Evolutionary conservation across 1,140 invertebrate genomes (phyloP).

Genomic region (Calephelis virginiensis): DNA sequence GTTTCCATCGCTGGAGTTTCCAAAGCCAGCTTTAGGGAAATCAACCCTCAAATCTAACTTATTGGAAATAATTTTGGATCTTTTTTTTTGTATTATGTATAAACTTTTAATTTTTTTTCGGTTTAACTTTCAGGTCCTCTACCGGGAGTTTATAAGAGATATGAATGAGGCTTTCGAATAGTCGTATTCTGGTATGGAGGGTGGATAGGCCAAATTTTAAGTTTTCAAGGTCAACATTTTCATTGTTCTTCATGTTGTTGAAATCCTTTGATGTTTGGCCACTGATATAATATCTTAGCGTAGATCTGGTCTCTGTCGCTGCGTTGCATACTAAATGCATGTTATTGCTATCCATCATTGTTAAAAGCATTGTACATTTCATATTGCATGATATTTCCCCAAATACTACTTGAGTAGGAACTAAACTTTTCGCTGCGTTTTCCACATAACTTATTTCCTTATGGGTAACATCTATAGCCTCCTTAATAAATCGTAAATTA

Average conservation of each 20-base stretch:
- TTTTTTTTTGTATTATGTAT: constrained; percentile 38
- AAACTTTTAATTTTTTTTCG: constrained; percentile 37
- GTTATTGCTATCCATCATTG: not conserved
- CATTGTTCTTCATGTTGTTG: not conserved
- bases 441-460: not conserved
- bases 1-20: constrained; percentile 58
- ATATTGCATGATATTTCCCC: not conserved
- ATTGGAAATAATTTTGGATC: constrained; percentile 46
- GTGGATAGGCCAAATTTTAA: not conserved
- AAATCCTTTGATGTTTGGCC: not conserved
- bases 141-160: not conserved
- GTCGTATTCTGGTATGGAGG: not conserved
- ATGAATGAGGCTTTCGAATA: not conserved
- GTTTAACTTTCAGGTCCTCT: not conserved
- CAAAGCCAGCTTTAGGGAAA: constrained; percentile 51
- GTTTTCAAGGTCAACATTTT: too few relatives aligned
- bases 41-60: constrained; percentile 28
- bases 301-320: not conserved
- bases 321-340: not conserved
- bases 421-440: not conserved
- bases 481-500: not conserved
- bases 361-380: not conserved
- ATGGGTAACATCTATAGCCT: not conserved
- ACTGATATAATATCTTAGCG: not conserved
- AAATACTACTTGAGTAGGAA: not conserved